A percentile compares a stretch with the other conserved stretches of the same genome.
phyloP scores from a whole-genome alignment of 2,797 vertebrate species.

The Crax fasciolata region DNA sequence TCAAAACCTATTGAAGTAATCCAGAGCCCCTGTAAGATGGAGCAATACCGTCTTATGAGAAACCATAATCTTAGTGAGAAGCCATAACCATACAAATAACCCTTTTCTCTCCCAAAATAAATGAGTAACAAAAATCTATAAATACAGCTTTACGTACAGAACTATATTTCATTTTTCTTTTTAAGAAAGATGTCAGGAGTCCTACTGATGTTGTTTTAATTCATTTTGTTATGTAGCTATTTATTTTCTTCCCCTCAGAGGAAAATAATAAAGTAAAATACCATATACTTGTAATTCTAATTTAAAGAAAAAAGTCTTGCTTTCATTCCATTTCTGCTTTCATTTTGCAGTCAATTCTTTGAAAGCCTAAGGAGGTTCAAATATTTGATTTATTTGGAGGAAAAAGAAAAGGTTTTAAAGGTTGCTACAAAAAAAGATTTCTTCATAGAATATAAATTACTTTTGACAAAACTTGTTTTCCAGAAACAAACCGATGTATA shows the following conservation, averaged over 20 bases:
- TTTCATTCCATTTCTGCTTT: not conserved
- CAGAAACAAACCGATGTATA: fast-evolving
- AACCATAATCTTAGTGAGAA: conserved; percentile 24
- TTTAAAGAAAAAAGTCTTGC: not conserved
- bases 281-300: not conserved
- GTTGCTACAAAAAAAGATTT: not conserved
- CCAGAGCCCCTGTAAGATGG: not conserved
- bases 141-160: not conserved
- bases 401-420: not conserved
- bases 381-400: not conserved
- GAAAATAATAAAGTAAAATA: not conserved
- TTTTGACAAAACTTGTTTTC: not conserved
- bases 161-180: conserved; percentile 42
- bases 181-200: not conserved
- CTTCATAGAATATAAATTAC: not conserved
- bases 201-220: conserved; percentile 22
- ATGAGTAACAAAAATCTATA: conserved; percentile 11
- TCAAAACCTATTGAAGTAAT: conserved; percentile 15
- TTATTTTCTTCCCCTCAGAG: conserved; percentile 23
- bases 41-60: conserved; percentile 30
- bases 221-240: conserved; percentile 27
- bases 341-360: not conserved
- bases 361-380: not conserved
- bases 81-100: conserved; percentile 34
- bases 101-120: conserved; percentile 12